Evolutionary conservation across 2,888 invertebrate genomes (phyloP).

Genomic region (Nomada fabriciana): DNA sequence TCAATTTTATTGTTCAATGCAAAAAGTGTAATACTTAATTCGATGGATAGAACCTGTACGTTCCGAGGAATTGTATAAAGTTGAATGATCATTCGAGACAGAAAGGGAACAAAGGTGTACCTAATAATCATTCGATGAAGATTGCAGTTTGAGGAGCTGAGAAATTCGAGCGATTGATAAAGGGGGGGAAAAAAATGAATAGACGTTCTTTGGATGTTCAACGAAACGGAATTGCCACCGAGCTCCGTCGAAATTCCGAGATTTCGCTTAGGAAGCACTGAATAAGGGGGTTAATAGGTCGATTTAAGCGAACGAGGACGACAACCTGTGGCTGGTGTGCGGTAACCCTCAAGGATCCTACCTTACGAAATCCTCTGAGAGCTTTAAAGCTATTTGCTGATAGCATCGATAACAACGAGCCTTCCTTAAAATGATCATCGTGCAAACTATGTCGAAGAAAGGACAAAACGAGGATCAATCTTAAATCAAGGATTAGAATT

Average conservation of each 20-base stretch:
- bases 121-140: neutral
- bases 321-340: conserved; percentile 74
- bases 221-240: conserved; percentile 48
- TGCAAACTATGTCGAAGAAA: conserved; percentile 2
- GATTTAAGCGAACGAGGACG: conserved; percentile 66
- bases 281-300: conserved; percentile 66
- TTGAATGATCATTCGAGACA: neutral
- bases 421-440: conserved; percentile 24
- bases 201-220: conserved; percentile 45
- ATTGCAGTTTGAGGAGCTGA: conserved; percentile 13
- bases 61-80: neutral
- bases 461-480: neutral
- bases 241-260: conserved; percentile 52
- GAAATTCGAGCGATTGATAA: conserved; percentile 25
- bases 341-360: conserved; percentile 58
- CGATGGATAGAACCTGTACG: neutral
- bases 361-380: conserved; percentile 53
- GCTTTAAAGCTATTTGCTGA: conserved; percentile 50
- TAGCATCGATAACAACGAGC: conserved; percentile 37
- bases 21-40: neutral
- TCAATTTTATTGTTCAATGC: neutral
- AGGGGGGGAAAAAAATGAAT: conserved; percentile 22
- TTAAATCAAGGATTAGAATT: neutral
- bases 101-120: neutral
- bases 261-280: conserved; percentile 50